phyloP scores from a whole-genome alignment of 2,888 invertebrate genomes.

The Luperina testacea region DNA sequence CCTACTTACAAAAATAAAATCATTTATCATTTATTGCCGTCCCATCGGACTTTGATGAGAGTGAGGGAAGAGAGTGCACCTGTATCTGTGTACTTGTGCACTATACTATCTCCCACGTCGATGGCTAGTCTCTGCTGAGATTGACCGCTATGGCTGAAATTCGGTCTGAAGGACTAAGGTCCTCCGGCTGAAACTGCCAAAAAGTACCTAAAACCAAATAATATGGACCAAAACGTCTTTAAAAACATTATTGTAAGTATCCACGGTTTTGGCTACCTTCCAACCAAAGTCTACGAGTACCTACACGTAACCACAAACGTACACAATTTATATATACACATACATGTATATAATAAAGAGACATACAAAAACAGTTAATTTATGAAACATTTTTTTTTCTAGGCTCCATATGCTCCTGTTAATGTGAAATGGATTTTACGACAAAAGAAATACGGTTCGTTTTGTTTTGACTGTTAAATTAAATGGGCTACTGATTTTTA shows the following conservation, averaged over 20 bases:
- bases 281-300: constrained; percentile 12
- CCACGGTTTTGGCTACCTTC: constrained; percentile 33
- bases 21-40: no score
- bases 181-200: background rate
- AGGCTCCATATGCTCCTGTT: constrained; percentile 31
- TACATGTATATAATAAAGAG: constrained; percentile 4
- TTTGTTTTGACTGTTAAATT: constrained; percentile 50
- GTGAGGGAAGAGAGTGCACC: no score
- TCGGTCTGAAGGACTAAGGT: no score
- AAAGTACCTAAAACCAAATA: background rate
- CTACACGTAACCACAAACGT: background rate
- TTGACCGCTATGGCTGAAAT: no score
- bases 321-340: constrained; percentile 20
- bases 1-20: no score
- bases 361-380: constrained; percentile 41
- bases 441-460: constrained; percentile 35
- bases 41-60: no score
- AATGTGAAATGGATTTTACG: constrained; percentile 47
- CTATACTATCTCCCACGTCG: no score
- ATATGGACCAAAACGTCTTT: constrained; percentile 6
- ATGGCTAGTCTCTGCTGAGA: no score
- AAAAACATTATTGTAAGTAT: constrained; percentile 8
- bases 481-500: constrained; percentile 55
- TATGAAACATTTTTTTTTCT: constrained; percentile 51
- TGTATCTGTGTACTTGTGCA: no score